Evolutionary conservation across 2,888 invertebrate species (phyloP), one percentile per base, ranked within the genome.

Genomic region (Acronicta alni): DNA sequence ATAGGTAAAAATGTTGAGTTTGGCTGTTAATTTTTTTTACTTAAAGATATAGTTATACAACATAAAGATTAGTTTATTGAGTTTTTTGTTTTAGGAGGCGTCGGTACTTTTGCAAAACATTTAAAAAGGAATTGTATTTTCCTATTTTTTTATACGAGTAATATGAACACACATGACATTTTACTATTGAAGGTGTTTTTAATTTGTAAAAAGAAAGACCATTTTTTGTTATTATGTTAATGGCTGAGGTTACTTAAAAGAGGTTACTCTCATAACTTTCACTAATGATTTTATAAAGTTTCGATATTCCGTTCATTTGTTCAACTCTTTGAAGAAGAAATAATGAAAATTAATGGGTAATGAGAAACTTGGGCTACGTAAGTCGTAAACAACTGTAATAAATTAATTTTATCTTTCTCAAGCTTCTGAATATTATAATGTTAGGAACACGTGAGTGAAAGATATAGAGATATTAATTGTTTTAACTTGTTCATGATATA

Each of bases 341-440:
- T 72, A 55, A 52, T 44, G 14, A 55, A 23, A 16, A 71, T 72
- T 30, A 67, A 60, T 52, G 54, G 32, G 37, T 20, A 35, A 71
- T 15, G 43, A 47, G 43, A 44, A 67, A 72, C 41, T 72, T 59
- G 37, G 9, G 26, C 18, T 15, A 26, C 35, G 30, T 17, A 66
- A 56, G n/a, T 56, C 46, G 38, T 57, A 47, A 60, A 60, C 46
- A 67, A 72, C 12, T 32, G 37, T 44, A 46, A 55, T 67, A 57
- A 49, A 58, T 68, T 47, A 38, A 54, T 51, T 47, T 44, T 48
- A 61, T 51, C 18, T 53, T 44, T 17, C n/a, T 15, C 17, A 46
- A 42, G 38, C 49, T 37, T 51, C 15, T 32, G 58, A 51, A 56
- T 56, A 49, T 63, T 52, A 47, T 37, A 71, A 51, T 39, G 35